phyloP scores from a whole-genome alignment of 2,113 vertebrate species.

The Ahaetulla prasina region DNA sequence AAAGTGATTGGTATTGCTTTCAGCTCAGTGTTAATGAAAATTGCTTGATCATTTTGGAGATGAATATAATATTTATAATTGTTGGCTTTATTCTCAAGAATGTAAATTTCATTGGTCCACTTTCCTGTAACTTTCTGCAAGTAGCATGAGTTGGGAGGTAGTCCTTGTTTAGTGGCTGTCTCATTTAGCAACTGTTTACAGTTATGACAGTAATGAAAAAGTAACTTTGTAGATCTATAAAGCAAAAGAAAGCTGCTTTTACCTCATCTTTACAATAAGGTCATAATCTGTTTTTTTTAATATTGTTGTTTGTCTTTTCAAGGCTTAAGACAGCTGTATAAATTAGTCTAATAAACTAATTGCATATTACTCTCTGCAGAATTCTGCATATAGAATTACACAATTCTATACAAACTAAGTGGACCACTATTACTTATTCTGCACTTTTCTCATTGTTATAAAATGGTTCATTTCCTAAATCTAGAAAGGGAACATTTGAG shows the following conservation, averaged over 20 bases:
- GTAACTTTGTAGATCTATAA: not conserved
- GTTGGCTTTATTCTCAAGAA: not conserved
- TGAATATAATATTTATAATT: not conserved
- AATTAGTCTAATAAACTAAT: not conserved
- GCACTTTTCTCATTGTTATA: not conserved
- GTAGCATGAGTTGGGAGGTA: not conserved
- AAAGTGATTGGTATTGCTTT: conserved; percentile 7
- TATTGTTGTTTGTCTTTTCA: not conserved
- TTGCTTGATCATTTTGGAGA: not conserved
- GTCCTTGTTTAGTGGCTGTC: not conserved
- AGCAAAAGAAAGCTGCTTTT: not conserved
- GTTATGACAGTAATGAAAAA: not conserved
- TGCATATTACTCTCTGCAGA: not conserved
- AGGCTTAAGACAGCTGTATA: not conserved
- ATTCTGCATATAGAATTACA: not conserved
- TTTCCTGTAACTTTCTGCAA: not conserved
- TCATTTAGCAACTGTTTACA: not conserved
- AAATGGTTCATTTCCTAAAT: not conserved
- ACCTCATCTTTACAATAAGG: not conserved
- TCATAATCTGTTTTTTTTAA: not conserved
- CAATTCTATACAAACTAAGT: not conserved
- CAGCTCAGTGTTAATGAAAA: not conserved
- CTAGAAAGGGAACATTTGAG: not conserved
- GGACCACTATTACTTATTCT: not conserved
- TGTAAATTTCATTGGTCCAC: conserved; percentile 24